Base-by-base conservation (phyloP, 2,888 invertebrate species). In the Synanthedon andrenaeformis region DNA sequence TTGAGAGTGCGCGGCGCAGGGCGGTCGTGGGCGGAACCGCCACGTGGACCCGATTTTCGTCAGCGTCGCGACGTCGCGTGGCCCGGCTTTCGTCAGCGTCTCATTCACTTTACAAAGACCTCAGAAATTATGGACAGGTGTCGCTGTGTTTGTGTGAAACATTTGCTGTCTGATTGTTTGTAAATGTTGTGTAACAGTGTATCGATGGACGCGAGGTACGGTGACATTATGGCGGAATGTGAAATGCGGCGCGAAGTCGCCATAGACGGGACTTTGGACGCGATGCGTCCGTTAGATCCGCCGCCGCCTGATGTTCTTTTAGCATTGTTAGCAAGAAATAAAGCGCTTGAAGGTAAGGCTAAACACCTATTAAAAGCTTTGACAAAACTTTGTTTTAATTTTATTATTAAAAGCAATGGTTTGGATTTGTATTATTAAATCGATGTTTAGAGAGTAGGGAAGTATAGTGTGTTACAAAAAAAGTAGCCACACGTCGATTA, bases 301-400 rank as follows among this genome's bases (percentile, higher is more conserved):
- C 94, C 94, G 57, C 94, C 93, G 75, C 94, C 95, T 19, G 96
- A 96, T 73, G 94, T 96, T 62, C 89, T 96, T 54, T 89, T 96
- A 51, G 95, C 96, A 11, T 89, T 96, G 55, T 89, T 96, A 57
- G 94, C 95, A 45, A 91, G 95, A 74, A 96, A 96, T 82, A 95
- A 96, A 82, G 92, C 94, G 57, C 89, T 96, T 51, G 96, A 96
- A 94, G 96, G 96, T 96, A 89, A 89, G 90, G 28, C 35, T 35
- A 23, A 5, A 23, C 23, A 12, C 14, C 3, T 12, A 17, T n/a
- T 17, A 23, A 23, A 23, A 3, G 3, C 23, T 5, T 23, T 23
- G 5, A 23, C 23, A 23, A 4, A 23, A 23, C 23, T 23, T 1
- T 23, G 4, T 23, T 23, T 6, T 28, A 28, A 35, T 35, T 35